Conservation (phyloP, 2,113 vertebrate species). For the Brachypodius melanocephalos region DNA sequence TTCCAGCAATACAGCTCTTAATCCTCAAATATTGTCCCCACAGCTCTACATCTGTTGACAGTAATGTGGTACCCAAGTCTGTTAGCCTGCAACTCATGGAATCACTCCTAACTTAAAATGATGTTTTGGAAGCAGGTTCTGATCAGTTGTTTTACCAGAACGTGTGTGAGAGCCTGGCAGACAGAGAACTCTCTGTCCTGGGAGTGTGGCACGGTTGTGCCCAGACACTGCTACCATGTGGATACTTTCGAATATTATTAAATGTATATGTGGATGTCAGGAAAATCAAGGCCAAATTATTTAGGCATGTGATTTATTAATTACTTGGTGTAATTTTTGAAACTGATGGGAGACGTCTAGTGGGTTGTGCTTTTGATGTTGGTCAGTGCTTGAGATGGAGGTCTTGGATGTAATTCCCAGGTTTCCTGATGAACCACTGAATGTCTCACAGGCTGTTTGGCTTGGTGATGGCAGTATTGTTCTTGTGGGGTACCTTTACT, state of each 20-base stretch:
- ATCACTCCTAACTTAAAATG: background rate
- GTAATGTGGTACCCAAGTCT: background rate
- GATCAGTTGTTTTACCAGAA: background rate
- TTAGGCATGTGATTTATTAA: background rate
- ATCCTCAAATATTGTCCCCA: background rate
- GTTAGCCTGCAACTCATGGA: background rate
- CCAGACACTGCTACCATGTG: background rate
- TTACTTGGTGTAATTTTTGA: background rate
- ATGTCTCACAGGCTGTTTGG: background rate
- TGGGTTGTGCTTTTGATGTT: background rate
- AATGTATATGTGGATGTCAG: background rate
- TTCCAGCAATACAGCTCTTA: background rate
- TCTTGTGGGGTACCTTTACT: background rate
- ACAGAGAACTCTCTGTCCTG: background rate
- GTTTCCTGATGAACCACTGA: background rate
- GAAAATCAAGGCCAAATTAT: background rate
- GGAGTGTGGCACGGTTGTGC: background rate
- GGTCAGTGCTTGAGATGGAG: background rate
- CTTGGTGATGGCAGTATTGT: accelerated
- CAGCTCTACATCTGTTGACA: background rate
- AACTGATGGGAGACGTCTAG: background rate
- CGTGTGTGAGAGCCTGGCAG: background rate
- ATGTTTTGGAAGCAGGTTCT: background rate
- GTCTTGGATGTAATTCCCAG: background rate
- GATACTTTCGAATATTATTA: background rate